Evolutionary conservation across 1,140 invertebrate species (phyloP).

Genomic region (Drosophila nigromelanica): DNA sequence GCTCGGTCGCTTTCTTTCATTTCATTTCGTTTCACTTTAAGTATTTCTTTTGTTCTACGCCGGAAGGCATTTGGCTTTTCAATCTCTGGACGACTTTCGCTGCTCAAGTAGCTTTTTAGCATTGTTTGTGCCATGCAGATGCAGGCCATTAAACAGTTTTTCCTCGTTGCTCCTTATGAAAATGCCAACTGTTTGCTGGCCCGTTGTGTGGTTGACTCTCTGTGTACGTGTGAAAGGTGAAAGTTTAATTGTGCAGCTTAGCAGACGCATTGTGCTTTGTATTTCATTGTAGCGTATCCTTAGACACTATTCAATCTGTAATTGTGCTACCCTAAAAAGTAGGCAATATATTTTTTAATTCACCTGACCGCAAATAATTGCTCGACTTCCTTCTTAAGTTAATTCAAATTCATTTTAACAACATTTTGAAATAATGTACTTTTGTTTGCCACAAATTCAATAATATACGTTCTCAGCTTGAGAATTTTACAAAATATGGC

Average conservation of each 20-base stretch:
- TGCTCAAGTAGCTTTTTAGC: conserved; percentile 33
- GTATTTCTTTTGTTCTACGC: conserved; percentile 40
- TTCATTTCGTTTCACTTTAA: conserved; percentile 42
- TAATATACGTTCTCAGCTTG: neutral
- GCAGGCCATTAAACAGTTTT: conserved; percentile 43
- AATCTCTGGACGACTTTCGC: conserved; percentile 53
- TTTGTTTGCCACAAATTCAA: neutral
- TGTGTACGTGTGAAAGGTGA: conserved; percentile 29
- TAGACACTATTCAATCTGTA: neutral
- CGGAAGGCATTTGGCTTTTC: conserved; percentile 60
- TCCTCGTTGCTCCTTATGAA: conserved; percentile 45
- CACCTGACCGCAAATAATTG: neutral
- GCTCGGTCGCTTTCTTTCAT: conserved; percentile 27
- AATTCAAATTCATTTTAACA: too few relatives aligned
- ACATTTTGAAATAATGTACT: neutral
- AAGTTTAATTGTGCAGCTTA: conserved; percentile 60
- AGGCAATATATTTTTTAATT: conserved; percentile 47
- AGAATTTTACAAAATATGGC: conserved; percentile 1
- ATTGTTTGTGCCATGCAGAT: conserved; percentile 46
- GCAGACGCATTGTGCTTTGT: conserved; percentile 15
- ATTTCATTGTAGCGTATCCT: conserved; percentile 29
- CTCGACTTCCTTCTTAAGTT: neutral
- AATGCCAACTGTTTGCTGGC: conserved; percentile 45
- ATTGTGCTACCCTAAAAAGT: conserved; percentile 43
- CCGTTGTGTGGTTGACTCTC: conserved; percentile 9